Conservation (phyloP, 2,888 invertebrate species). For the Carterocephalus palaemon region DNA sequence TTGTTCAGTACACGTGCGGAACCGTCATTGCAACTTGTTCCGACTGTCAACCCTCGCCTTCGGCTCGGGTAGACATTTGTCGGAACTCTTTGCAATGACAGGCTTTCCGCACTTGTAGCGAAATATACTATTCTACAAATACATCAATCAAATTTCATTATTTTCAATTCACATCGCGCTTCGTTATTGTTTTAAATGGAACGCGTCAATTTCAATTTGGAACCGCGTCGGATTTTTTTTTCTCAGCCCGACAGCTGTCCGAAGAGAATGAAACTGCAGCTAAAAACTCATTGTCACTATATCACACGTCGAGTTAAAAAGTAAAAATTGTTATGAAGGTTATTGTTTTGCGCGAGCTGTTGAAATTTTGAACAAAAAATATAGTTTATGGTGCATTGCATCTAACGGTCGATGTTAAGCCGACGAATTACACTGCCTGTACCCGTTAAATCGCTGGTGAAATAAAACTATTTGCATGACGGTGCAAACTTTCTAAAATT, state of each 20-base stretch:
- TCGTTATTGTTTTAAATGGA: slow-evolving; percentile 73
- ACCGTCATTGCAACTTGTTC: too few relatives aligned
- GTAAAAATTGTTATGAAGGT: slow-evolving; percentile 26
- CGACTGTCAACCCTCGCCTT: too few relatives aligned
- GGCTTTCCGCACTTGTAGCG: too few relatives aligned
- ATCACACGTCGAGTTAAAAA: slow-evolving; percentile 28
- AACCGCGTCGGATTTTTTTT: slow-evolving; percentile 58
- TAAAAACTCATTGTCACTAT: slow-evolving; percentile 37
- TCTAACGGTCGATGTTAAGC: slow-evolving; percentile 25
- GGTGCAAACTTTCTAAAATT: slow-evolving; percentile 22
- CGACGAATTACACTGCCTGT: slow-evolving; percentile 4
- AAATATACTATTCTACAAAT: slow-evolving; percentile 33
- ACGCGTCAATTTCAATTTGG: slow-evolving; percentile 74
- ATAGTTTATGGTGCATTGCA: slow-evolving; percentile 70
- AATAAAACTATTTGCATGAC: slow-evolving; percentile 23
- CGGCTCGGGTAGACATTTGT: too few relatives aligned
- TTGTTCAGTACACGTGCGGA: too few relatives aligned
- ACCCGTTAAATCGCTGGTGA: slow-evolving; percentile 9
- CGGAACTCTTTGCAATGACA: too few relatives aligned
- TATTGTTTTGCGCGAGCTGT: slow-evolving; percentile 40
- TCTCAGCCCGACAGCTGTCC: slow-evolving; percentile 54
- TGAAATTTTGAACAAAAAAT: slow-evolving; percentile 71
- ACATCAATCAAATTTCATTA: slow-evolving; percentile 65
- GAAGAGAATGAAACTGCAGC: slow-evolving; percentile 43
- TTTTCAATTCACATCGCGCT: slow-evolving; percentile 61